Conservation (phyloP, 2,113 vertebrate species). For the Apodemus speciosus region DNA sequence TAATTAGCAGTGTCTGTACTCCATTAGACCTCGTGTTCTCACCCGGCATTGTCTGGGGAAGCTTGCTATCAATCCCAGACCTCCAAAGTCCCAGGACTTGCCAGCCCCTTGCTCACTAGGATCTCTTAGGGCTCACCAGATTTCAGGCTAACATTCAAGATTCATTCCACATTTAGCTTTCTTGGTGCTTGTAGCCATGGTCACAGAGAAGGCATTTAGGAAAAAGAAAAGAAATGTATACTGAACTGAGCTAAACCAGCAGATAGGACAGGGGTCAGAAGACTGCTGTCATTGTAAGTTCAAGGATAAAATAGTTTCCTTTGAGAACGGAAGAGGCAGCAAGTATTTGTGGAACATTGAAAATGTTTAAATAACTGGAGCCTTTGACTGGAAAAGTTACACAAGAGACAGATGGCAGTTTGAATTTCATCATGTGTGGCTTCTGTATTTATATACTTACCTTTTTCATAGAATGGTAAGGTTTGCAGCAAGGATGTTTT, state of each 20-base stretch:
- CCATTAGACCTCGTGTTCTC: not conserved
- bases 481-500: not conserved
- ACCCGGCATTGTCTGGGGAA: not conserved
- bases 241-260: slow-evolving; percentile 8
- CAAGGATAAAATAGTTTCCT: not conserved
- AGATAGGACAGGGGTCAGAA: not conserved
- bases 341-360: not conserved
- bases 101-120: not conserved
- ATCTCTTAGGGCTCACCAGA: not conserved
- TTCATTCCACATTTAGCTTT: not conserved
- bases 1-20: not conserved
- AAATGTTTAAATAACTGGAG: not conserved
- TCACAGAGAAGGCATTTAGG: not conserved
- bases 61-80: not conserved
- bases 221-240: not conserved
- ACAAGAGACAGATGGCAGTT: not conserved
- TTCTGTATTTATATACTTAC: not conserved
- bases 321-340: not conserved
- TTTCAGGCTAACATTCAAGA: not conserved
- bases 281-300: not conserved
- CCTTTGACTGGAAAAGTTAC: not conserved
- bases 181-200: not conserved
- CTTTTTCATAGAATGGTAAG: not conserved
- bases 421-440: not conserved
- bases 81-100: not conserved